Evolutionary conservation across 2,113 vertebrate species (phyloP).

Genomic region (Scophthalmus maximus): DNA sequence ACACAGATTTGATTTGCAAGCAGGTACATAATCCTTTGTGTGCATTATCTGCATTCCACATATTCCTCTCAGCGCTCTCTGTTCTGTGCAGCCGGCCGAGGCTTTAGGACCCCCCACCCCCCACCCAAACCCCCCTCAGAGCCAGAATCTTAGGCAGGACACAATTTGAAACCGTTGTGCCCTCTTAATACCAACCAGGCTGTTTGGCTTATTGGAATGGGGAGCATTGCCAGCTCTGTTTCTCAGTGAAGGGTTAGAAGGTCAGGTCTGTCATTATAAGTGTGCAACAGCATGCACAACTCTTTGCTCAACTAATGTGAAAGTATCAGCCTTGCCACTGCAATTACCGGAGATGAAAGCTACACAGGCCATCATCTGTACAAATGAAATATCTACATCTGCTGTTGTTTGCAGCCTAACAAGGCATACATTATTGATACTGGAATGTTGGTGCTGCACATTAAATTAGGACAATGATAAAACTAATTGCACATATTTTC

Average conservation of each 20-base stretch:
- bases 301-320: constrained; percentile 56
- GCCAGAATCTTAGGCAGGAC: constrained; percentile 55
- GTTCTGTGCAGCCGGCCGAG: constrained; percentile 59
- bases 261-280: constrained; percentile 69
- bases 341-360: constrained; percentile 67
- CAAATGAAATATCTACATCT: constrained; percentile 60
- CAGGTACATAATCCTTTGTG: constrained; percentile 73
- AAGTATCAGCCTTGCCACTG: constrained; percentile 29
- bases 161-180: constrained; percentile 67
- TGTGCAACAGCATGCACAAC: constrained; percentile 46
- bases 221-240: constrained; percentile 54
- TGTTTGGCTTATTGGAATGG: constrained; percentile 69
- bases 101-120: constrained; percentile 67
- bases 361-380: constrained; percentile 37
- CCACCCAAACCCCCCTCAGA: constrained; percentile 50
- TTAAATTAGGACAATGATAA: constrained; percentile 32
- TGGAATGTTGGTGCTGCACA: constrained; percentile 22
- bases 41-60: constrained; percentile 74
- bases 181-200: constrained; percentile 68
- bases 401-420: constrained; percentile 49
- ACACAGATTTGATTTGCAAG: constrained; percentile 61
- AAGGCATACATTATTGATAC: constrained; percentile 46
- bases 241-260: constrained; percentile 73
- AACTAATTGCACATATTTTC: constrained; percentile 21
- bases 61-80: constrained; percentile 60